Conservation (phyloP, 2,888 invertebrate species). For the Ferdinandea cuprea region DNA sequence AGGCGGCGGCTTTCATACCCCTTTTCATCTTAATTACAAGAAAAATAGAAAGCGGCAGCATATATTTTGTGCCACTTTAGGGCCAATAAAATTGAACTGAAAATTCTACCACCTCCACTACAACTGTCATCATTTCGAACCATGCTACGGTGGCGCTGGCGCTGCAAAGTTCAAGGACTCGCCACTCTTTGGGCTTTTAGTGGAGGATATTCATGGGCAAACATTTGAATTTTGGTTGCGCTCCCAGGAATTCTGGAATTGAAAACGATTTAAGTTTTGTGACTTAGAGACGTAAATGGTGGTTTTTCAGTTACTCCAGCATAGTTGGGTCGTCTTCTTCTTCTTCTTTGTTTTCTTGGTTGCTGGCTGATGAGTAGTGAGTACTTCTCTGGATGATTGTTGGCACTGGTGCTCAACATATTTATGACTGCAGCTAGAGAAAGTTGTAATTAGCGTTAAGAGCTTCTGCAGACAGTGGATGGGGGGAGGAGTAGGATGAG, state of each 20-base stretch:
- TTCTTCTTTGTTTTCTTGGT: conserved; percentile 47
- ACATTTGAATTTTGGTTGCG: conserved; percentile 52
- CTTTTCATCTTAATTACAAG: conserved; percentile 71
- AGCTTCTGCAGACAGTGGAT: conserved; percentile 22
- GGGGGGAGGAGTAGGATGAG: too few relatives aligned
- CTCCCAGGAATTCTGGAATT: conserved; percentile 13
- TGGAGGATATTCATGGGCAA: conserved; percentile 47
- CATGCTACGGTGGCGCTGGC: conserved; percentile 4
- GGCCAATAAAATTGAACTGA: conserved; percentile 72
- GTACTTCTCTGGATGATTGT: conserved; percentile 14
- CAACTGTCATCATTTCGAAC: conserved; percentile 28
- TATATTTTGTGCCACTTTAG: conserved; percentile 52
- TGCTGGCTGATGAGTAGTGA: conserved; percentile 11
- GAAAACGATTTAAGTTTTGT: conserved; percentile 67
- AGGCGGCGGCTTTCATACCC: conserved; percentile 70
- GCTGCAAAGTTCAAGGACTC: conserved; percentile 66
- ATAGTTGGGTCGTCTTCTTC: too few relatives aligned
- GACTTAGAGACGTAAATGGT: conserved; percentile 50
- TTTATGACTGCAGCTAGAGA: conserved; percentile 50
- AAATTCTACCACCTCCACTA: conserved; percentile 57
- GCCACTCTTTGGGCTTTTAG: not conserved
- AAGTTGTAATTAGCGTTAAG: conserved; percentile 67
- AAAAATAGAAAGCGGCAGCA: conserved; percentile 51
- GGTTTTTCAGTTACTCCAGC: conserved; percentile 38
- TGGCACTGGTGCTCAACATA: conserved; percentile 26